Conservation (phyloP, 2,113 vertebrate genomes). For the Psilopogon haemacephalus region DNA sequence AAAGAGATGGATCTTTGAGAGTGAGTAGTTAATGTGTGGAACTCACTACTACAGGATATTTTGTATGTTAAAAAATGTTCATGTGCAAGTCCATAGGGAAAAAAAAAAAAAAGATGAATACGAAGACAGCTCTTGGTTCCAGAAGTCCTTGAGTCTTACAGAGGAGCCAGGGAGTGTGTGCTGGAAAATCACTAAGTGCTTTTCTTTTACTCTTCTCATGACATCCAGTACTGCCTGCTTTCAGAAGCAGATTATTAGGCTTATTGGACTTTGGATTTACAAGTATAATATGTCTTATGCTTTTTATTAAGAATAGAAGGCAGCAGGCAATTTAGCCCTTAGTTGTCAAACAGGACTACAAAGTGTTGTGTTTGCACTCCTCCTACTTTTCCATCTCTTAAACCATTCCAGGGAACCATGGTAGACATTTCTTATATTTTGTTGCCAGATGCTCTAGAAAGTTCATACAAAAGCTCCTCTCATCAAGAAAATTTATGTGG, state of each 20-base stretch:
- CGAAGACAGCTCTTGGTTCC: background rate
- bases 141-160: background rate
- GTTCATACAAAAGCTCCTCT: background rate
- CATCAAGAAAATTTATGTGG: background rate
- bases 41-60: background rate
- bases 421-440: background rate
- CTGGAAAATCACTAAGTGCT: background rate
- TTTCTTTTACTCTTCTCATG: background rate
- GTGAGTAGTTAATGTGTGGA: background rate
- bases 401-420: background rate
- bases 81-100: background rate
- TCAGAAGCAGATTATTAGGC: background rate
- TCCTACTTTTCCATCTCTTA: background rate
- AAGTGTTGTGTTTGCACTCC: background rate
- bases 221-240: background rate
- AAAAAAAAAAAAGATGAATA: background rate
- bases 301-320: slow-evolving; percentile 27
- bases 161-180: background rate
- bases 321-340: slow-evolving; percentile 10
- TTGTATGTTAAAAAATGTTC: background rate
- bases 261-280: background rate
- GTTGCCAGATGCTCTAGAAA: background rate
- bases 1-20: background rate
- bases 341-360: slow-evolving; percentile 7
- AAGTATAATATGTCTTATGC: background rate